Evolutionary conservation across 1,140 invertebrate species (phyloP).

Genomic region (Luehdorfia chinensis): DNA sequence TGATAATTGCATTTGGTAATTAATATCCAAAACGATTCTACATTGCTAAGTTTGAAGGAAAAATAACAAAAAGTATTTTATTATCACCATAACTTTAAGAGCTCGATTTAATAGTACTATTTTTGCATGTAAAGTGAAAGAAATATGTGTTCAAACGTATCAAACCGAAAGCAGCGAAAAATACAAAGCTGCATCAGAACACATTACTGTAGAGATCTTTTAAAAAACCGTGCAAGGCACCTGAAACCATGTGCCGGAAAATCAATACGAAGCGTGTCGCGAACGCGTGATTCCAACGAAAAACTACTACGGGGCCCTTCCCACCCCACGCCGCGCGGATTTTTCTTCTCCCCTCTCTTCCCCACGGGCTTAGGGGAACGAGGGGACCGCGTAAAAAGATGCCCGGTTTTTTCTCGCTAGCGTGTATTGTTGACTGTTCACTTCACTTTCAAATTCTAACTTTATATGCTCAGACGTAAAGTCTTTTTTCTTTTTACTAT

Average conservation of each 20-base stretch:
- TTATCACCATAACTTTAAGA: no score
- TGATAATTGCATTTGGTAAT: no score
- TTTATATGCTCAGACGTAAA: neutral
- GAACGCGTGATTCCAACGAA: slow-evolving; percentile 37
- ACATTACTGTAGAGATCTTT: no score
- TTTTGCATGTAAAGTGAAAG: no score
- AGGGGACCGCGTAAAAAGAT: slow-evolving; percentile 45
- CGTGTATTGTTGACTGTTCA: slow-evolving; percentile 16
- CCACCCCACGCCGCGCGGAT: slow-evolving; percentile 38
- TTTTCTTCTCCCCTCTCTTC: slow-evolving; percentile 47
- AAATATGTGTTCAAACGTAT: no score
- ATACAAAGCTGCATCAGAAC: no score
- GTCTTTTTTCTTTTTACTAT: neutral
- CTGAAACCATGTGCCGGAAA: slow-evolving; percentile 50
- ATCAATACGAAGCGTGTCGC: slow-evolving; percentile 49
- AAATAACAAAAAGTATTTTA: no score
- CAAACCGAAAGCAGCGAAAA: no score
- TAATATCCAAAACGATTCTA: no score
- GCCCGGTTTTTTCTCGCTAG: slow-evolving; percentile 37
- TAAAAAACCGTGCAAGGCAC: slow-evolving; percentile 20
- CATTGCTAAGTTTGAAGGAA: no score
- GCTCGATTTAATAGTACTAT: no score
- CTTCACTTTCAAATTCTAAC: neutral
- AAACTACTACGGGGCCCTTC: slow-evolving; percentile 34
- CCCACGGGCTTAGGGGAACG: slow-evolving; percentile 32